Evolutionary conservation across 2,797 vertebrate species (phyloP).

Genomic region (Enteromius mattozi): DNA sequence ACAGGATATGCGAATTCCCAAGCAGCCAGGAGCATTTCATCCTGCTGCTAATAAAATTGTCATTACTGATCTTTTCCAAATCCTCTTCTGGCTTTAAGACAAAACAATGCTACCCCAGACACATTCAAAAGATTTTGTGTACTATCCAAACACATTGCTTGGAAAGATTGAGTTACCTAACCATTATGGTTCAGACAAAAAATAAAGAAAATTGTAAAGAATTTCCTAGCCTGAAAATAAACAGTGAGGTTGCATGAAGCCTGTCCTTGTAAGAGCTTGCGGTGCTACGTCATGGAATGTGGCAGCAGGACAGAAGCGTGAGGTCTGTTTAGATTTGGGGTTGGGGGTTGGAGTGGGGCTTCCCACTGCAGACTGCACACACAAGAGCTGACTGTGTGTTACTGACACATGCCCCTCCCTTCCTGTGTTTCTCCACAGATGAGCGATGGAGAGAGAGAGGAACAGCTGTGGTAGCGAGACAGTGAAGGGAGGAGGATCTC

Average conservation of each 20-base stretch:
- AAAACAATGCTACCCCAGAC: slow-evolving; percentile 8
- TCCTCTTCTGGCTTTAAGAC: neutral
- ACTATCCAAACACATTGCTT: slow-evolving; percentile 29
- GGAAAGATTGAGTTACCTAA: slow-evolving; percentile 40
- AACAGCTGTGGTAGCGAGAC: slow-evolving; percentile 55
- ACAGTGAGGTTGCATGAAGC: slow-evolving; percentile 64
- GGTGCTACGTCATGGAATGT: slow-evolving; percentile 70
- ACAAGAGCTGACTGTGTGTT: slow-evolving; percentile 71
- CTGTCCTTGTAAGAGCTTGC: slow-evolving; percentile 61
- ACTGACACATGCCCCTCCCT: slow-evolving; percentile 68
- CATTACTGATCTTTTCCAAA: neutral
- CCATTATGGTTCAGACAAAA: slow-evolving; percentile 50
- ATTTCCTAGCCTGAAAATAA: slow-evolving; percentile 73
- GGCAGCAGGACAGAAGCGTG: slow-evolving; percentile 45
- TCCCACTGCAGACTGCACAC: slow-evolving; percentile 48
- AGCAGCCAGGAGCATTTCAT: slow-evolving; percentile 14
- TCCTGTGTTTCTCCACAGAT: slow-evolving; percentile 78
- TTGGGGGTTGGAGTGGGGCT: slow-evolving; percentile 45
- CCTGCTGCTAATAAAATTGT: neutral
- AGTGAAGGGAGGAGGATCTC: slow-evolving; percentile 33
- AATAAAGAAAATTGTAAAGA: slow-evolving; percentile 64
- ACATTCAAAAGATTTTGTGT: slow-evolving; percentile 34
- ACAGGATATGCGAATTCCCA: slow-evolving; percentile 59
- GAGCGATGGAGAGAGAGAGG: slow-evolving; percentile 57
- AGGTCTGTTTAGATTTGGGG: slow-evolving; percentile 61